phyloP scores from a whole-genome alignment of 2,888 invertebrate species.

The Seira musarum region DNA sequence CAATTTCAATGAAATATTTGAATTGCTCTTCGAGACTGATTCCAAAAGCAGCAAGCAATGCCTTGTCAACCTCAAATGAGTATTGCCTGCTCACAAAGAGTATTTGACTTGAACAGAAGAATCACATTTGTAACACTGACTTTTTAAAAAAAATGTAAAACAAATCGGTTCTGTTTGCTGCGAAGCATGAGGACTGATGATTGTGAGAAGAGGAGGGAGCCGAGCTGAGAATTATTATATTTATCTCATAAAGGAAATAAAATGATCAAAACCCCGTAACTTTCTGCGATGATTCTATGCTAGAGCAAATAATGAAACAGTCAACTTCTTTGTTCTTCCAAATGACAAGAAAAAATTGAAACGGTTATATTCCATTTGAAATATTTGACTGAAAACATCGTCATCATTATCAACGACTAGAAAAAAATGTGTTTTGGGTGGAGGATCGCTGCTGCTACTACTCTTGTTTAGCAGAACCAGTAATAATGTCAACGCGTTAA shows the following conservation, averaged over 20 bases:
- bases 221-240: not conserved
- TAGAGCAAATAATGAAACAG: conserved; percentile 33
- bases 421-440: not conserved
- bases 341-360: conserved; percentile 57
- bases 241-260: conserved; percentile 6
- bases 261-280: not conserved
- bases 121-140: not conserved
- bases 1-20: not conserved
- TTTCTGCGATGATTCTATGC: no score
- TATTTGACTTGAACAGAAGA: not conserved
- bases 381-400: conserved; percentile 22
- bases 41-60: not conserved
- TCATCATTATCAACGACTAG: not conserved
- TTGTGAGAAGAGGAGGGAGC: no score
- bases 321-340: conserved; percentile 47
- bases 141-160: not conserved
- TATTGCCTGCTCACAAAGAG: not conserved
- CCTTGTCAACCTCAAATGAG: not conserved
- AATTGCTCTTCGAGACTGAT: not conserved
- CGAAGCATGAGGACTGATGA: no score
- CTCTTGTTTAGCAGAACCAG: not conserved
- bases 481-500: not conserved
- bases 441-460: not conserved
- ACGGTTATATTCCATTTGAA: conserved; percentile 47
- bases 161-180: no score